These are phyloP conservation scores for Riparia riparia DNA, from an alignment of 2,113 vertebrate species.

Conservation along the genomic window DNA sequence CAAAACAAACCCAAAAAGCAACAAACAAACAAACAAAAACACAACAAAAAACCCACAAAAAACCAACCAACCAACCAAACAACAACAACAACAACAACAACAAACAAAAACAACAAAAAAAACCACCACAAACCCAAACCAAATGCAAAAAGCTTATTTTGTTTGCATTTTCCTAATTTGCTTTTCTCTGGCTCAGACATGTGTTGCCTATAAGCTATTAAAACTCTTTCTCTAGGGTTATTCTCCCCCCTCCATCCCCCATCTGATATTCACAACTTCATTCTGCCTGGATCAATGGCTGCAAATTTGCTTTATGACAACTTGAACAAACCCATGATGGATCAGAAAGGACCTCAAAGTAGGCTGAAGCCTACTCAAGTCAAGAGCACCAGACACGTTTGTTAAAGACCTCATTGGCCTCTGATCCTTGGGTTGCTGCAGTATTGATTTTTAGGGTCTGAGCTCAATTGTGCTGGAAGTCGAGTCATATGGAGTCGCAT, in stretches of 20 bases:
- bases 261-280: constrained; percentile 69
- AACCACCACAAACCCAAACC: not conserved
- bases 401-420: constrained; percentile 91
- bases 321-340: constrained; percentile 79
- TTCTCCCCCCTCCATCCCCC: not conserved
- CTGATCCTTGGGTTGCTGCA: constrained; percentile 84
- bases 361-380: constrained; percentile 74
- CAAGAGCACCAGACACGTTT: constrained; percentile 86
- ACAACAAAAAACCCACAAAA: too few relatives aligned
- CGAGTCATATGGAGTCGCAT: constrained; percentile 72
- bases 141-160: constrained; percentile 8
- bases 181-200: constrained; percentile 57
- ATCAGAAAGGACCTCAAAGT: constrained; percentile 75
- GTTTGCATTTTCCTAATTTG: constrained; percentile 67
- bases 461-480: constrained; percentile 86
- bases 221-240: constrained; percentile 68
- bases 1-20: too few relatives aligned
- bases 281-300: constrained; percentile 84
- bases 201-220: constrained; percentile 73
- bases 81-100: too few relatives aligned
- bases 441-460: constrained; percentile 84
- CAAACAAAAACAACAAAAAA: too few relatives aligned
- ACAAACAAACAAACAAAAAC: too few relatives aligned
- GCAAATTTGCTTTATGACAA: constrained; percentile 90
- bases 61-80: too few relatives aligned